These are phyloP conservation scores for Falco punctatus DNA, from an alignment of 2,113 vertebrate genomes.

Conservation along the genomic window DNA sequence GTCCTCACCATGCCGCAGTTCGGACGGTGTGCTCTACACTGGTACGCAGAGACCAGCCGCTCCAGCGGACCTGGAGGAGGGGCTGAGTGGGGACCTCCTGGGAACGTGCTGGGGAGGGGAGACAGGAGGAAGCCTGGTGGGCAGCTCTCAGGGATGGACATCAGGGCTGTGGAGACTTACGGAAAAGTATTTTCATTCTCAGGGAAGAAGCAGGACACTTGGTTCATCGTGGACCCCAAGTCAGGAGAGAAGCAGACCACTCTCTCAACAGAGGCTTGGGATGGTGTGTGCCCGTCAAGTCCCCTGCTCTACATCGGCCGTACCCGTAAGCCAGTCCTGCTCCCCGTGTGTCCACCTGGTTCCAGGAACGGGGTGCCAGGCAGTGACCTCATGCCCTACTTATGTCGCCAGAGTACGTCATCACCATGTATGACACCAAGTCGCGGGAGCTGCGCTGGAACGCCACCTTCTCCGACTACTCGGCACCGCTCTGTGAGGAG, in stretches of 20 bases:
- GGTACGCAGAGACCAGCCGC: constrained; percentile 58
- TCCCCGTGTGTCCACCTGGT: fast-evolving
- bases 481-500: constrained; percentile 80
- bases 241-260: constrained; percentile 94
- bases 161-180: fast-evolving
- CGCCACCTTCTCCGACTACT: constrained; percentile 92
- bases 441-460: constrained; percentile 91
- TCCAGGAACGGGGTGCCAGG: neutral
- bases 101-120: fast-evolving
- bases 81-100: fast-evolving
- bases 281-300: constrained; percentile 84
- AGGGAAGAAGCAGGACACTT: constrained; percentile 96
- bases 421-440: constrained; percentile 96
- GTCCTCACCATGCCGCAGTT: constrained; percentile 93
- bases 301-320: constrained; percentile 93
- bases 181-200: neutral
- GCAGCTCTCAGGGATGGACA: fast-evolving
- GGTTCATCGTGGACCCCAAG: constrained; percentile 94
- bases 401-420: constrained; percentile 84
- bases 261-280: constrained; percentile 85
- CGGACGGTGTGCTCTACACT: constrained; percentile 93
- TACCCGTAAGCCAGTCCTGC: constrained; percentile 79
- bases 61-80: fast-evolving
- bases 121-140: fast-evolving
- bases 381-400: neutral